Conservation (phyloP, 2,888 invertebrate species). For the Thysanoteuthis rhombus region DNA sequence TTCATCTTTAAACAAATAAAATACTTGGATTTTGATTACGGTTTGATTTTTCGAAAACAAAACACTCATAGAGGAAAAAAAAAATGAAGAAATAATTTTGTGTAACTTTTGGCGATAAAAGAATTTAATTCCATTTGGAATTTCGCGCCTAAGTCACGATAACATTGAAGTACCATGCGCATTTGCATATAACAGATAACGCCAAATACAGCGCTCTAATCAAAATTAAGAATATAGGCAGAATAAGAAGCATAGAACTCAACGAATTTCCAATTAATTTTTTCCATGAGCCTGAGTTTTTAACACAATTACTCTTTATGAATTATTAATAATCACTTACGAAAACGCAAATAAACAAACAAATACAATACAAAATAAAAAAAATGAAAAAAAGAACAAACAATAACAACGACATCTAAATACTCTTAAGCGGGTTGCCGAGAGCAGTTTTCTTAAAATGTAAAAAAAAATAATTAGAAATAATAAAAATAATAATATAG, state of each 20-base stretch:
- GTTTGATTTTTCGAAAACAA: neutral
- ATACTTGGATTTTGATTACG: neutral
- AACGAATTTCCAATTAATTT: neutral
- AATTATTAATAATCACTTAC: neutral
- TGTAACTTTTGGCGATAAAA: conserved; percentile 12
- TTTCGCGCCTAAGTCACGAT: neutral
- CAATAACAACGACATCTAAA: neutral
- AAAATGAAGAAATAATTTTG: neutral
- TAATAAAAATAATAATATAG: no score
- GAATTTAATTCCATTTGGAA: conserved; percentile 12
- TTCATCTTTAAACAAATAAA: neutral
- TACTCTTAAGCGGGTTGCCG: neutral
- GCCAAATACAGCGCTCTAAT: neutral
- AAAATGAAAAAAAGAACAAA: neutral
- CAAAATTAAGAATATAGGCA: neutral
- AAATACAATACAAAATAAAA: neutral
- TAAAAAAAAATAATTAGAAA: no score
- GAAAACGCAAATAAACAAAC: neutral
- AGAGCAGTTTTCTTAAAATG: neutral
- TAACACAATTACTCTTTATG: neutral
- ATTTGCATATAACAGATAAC: neutral
- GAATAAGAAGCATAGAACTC: neutral
- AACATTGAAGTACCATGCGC: neutral
- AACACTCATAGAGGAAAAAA: neutral
- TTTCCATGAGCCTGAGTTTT: neutral